Evolutionary conservation across 2,797 vertebrate genomes (phyloP).

Genomic region (Spinus olivaceus): DNA sequence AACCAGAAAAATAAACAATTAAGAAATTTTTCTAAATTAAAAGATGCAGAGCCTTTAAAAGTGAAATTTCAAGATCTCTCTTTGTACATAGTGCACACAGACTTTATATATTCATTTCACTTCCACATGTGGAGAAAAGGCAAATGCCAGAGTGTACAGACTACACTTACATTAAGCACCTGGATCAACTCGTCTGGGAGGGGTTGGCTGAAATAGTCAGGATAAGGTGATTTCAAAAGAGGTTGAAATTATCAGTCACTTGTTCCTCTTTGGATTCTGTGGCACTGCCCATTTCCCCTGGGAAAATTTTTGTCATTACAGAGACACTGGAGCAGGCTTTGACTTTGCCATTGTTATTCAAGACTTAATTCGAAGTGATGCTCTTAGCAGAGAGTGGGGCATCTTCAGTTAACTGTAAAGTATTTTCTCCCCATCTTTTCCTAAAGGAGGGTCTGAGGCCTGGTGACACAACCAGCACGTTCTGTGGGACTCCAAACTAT

Average conservation of each 20-base stretch:
- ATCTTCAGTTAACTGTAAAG: neutral
- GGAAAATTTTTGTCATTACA: neutral
- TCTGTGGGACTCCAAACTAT: slow-evolving; percentile 98
- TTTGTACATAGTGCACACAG: neutral
- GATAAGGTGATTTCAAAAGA: neutral
- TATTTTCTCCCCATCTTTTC: neutral
- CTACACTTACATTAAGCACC: neutral
- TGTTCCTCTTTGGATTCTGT: neutral
- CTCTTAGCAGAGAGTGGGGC: neutral
- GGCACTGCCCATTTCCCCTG: neutral
- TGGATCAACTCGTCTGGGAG: neutral
- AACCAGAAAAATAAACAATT: neutral
- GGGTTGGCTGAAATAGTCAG: neutral
- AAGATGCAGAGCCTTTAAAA: neutral
- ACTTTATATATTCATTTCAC: neutral
- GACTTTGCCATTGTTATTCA: neutral
- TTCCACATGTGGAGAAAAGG: neutral
- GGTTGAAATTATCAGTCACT: neutral
- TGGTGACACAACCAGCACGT: slow-evolving; percentile 97
- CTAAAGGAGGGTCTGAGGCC: slow-evolving; percentile 95
- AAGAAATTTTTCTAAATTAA: neutral
- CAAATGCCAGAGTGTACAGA: neutral
- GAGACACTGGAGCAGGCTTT: neutral
- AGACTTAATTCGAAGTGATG: neutral
- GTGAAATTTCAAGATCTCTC: neutral